A percentile compares a stretch with the other conserved stretches of the same genome.
Conservation (phyloP, 2,113 vertebrate species). For the Carassius carassius region DNA sequence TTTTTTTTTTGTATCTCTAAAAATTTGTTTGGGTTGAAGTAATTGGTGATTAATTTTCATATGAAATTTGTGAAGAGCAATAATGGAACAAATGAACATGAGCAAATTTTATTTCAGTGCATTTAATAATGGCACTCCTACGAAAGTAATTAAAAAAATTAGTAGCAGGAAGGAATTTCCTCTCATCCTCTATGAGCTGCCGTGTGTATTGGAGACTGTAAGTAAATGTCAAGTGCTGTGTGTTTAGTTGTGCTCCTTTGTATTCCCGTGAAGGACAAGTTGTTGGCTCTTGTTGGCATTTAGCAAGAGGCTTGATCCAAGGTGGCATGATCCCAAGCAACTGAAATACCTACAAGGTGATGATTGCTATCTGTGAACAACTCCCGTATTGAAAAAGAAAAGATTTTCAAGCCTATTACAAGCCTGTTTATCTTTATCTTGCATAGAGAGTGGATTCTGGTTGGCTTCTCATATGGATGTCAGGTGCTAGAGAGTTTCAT, state of each 20-base stretch:
- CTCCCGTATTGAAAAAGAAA: constrained; percentile 4
- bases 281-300: constrained; percentile 48
- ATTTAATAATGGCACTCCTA: background rate
- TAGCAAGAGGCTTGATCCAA: constrained; percentile 34
- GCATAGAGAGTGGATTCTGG: constrained; percentile 29
- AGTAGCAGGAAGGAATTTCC: background rate
- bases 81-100: background rate
- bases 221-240: constrained; percentile 56
- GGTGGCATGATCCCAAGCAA: constrained; percentile 33
- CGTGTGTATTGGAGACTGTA: constrained; percentile 12
- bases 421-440: constrained; percentile 43
- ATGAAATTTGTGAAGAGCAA: background rate
- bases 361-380: constrained; percentile 45
- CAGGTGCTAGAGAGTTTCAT: constrained; percentile 36
- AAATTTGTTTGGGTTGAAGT: background rate
- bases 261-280: constrained; percentile 43
- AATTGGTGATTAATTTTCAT: background rate
- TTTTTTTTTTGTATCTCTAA: background rate
- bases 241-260: constrained; percentile 37
- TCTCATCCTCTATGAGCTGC: background rate
- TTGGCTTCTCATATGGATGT: constrained; percentile 27
- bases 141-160: background rate
- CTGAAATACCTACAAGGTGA: constrained; percentile 39
- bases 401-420: constrained; percentile 15
- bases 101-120: background rate